These are phyloP conservation scores for Tetranychus piercei DNA, from an alignment of 2,888 invertebrate species.

Conservation along the genomic window DNA sequence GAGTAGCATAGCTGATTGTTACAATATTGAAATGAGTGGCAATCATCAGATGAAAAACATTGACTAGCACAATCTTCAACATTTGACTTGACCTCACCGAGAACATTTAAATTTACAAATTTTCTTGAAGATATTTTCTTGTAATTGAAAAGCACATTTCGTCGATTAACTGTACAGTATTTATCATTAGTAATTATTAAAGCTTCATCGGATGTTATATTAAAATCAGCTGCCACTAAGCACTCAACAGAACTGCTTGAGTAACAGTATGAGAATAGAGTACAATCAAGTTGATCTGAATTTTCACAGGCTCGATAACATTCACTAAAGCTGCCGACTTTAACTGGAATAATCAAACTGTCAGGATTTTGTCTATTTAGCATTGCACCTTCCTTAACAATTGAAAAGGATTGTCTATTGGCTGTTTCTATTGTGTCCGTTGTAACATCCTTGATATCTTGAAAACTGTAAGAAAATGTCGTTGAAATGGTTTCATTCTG, in stretches of 20 bases:
- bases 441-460: not conserved
- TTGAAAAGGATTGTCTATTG: not conserved
- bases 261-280: not conserved
- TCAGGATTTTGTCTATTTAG: not conserved
- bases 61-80: not conserved
- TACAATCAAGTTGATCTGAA: not conserved
- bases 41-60: not conserved
- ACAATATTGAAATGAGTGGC: not conserved
- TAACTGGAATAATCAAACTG: not conserved
- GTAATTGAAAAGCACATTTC: not conserved
- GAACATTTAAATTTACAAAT: not conserved
- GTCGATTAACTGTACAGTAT: not conserved
- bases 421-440: not conserved
- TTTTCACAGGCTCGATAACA: not conserved
- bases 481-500: not conserved
- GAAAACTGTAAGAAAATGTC: too few relatives aligned
- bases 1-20: not conserved
- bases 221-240: not conserved
- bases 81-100: not conserved
- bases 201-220: not conserved
- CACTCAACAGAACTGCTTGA: not conserved
- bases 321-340: not conserved
- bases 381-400: not conserved
- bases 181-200: not conserved
- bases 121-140: not conserved